These are phyloP conservation scores for Phycodurus eques DNA, from an alignment of 2,113 vertebrate genomes.

Conservation along the genomic window DNA sequence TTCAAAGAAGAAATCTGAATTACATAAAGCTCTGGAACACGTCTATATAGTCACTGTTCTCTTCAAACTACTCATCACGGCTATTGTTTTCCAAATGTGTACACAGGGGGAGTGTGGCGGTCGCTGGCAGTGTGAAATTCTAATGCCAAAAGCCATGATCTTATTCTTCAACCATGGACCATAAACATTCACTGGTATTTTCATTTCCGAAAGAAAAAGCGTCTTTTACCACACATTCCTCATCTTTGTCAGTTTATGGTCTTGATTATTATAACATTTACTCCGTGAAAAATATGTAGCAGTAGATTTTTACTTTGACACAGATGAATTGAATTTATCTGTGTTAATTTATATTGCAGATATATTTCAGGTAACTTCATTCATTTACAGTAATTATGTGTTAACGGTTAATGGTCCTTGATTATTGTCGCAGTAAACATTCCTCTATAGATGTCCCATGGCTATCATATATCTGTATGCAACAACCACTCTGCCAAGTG, in stretches of 20 bases:
- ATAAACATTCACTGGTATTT: slow-evolving; percentile 57
- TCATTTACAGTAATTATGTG: slow-evolving; percentile 54
- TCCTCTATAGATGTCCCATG: slow-evolving; percentile 60
- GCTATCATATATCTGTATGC: slow-evolving; percentile 17
- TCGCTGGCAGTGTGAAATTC: slow-evolving; percentile 9
- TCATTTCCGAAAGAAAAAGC: slow-evolving; percentile 52
- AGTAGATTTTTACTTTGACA: slow-evolving; percentile 10
- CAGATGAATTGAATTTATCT: too few relatives aligned
- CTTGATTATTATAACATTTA: slow-evolving; percentile 33
- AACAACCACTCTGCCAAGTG: slow-evolving; percentile 4
- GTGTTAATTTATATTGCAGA: neutral
- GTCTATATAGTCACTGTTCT: slow-evolving; percentile 33
- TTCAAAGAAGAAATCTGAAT: slow-evolving; percentile 48
- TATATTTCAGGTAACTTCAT: neutral
- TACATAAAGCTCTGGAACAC: slow-evolving; percentile 52
- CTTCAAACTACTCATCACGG: slow-evolving; percentile 38
- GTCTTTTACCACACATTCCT: slow-evolving; percentile 37
- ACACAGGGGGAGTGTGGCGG: slow-evolving; percentile 8
- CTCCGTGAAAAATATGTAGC: slow-evolving; percentile 22
- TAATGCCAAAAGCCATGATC: slow-evolving; percentile 44
- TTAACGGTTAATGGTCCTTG: slow-evolving; percentile 53
- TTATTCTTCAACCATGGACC: slow-evolving; percentile 34
- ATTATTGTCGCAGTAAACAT: slow-evolving; percentile 67
- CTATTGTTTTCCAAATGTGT: slow-evolving; percentile 46
- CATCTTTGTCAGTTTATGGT: slow-evolving; percentile 36